These are phyloP conservation scores for Epirrhoe alternata DNA, from an alignment of 2,888 invertebrate genomes.

Conservation along the genomic window DNA sequence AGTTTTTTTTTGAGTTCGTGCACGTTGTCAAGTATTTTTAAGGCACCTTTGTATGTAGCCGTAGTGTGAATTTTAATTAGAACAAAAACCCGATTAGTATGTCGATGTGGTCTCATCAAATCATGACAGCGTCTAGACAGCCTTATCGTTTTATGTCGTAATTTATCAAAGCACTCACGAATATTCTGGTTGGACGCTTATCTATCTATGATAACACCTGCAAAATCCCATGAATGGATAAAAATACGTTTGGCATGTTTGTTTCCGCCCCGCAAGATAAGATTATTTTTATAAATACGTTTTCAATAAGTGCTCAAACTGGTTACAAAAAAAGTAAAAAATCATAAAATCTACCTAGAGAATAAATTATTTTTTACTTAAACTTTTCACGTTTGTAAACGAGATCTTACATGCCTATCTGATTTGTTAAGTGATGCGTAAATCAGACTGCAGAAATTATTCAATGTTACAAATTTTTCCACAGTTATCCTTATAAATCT, in stretches of 20 bases:
- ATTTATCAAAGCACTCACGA: background rate
- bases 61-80: background rate
- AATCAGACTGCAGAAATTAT: too few relatives aligned
- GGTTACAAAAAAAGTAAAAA: too few relatives aligned
- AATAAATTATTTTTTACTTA: too few relatives aligned
- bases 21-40: background rate
- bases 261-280: background rate
- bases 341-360: too few relatives aligned
- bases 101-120: background rate
- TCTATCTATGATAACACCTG: constrained; percentile 24
- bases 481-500: background rate
- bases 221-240: constrained; percentile 20
- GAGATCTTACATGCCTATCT: too few relatives aligned
- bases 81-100: background rate
- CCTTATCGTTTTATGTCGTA: constrained; percentile 9
- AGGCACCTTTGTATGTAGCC: background rate
- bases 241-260: constrained; percentile 15
- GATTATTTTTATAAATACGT: background rate
- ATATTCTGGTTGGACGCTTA: constrained; percentile 6
- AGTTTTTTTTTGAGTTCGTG: too few relatives aligned
- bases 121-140: constrained; percentile 18
- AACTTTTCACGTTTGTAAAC: too few relatives aligned
- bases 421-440: too few relatives aligned
- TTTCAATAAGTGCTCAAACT: background rate
- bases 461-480: background rate